Evolutionary conservation across 2,113 vertebrate genomes (phyloP), one percentile per base, ranked within the genome.

Genomic region (Tragelaphus buxtoni): DNA sequence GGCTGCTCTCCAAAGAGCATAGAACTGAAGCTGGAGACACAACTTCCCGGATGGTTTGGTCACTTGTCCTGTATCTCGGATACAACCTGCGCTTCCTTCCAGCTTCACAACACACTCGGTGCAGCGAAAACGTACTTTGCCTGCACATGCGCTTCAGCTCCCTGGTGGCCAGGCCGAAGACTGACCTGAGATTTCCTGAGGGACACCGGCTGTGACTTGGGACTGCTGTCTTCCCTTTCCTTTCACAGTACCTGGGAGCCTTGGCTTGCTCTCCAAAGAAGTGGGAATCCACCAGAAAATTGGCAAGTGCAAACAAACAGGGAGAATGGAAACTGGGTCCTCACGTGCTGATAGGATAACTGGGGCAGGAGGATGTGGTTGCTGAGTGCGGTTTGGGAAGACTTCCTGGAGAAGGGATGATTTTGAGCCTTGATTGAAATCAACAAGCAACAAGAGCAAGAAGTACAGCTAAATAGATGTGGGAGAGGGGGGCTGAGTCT

Each of bases 301-400:
- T 87, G 39, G 18, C 45, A 47, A 65, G 13, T 61, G 86, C 58
- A 65, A 77, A 77, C 49, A 65, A 77, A 20, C n/a, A 91, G 83
- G 28, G 76, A 88, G 39, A 58, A 9, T 45, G 14, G 95, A 39
- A 83, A 94, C 11, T 45, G 32, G 47, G 14, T 55, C 65, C 9
- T 39, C 47, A 42, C 14, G 2, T n/a, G 83, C 56, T 84, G 49
- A 77, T 28, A n/a, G 42, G 20, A 58, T 28, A 77, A 83, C 39
- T n/a, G 13, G 30, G 60, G 42, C 9, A 22, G 18, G 14, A 56
- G n/a, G 35, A 12, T 32, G 45, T 6, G 20, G 30, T 32, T 81
- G 53, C 35, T 56, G 22, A 22, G 60, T 82, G 45, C 0, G 6
- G 47, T 56, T 53, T 88, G 47, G 63, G 55, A 90, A 88, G 83